Evolutionary conservation across 2,888 invertebrate species (phyloP).

Genomic region (Spodoptera littoralis): DNA sequence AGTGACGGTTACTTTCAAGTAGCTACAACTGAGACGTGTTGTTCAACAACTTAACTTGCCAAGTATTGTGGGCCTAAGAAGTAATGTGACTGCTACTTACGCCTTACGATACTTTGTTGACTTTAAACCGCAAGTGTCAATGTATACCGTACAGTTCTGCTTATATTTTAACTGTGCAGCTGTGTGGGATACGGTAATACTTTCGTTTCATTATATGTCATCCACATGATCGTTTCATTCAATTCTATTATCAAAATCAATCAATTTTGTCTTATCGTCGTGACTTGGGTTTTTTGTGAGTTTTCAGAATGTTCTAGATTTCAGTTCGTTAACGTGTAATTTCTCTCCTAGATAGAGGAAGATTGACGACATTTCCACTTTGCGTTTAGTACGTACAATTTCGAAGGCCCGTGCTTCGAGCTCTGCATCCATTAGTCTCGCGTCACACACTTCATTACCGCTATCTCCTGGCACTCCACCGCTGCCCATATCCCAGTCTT

Average conservation of each 20-base stretch:
- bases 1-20: conserved; percentile 29
- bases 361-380: neutral
- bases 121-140: conserved; percentile 20
- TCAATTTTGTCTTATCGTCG: no score
- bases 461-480: conserved; percentile 10
- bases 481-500: conserved; percentile 8
- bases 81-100: conserved; percentile 12
- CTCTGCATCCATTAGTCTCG: conserved; percentile 8
- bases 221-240: neutral
- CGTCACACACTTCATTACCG: conserved; percentile 13
- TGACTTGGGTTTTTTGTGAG: no score
- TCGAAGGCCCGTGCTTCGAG: neutral
- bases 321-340: no score
- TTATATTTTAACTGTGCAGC: conserved; percentile 17
- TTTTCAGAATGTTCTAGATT: no score
- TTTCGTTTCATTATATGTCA: neutral
- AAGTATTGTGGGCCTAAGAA: conserved; percentile 13
- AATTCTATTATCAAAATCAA: no score
- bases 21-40: conserved; percentile 14
- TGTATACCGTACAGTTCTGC: conserved; percentile 18
- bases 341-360: no score
- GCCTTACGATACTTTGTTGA: conserved; percentile 11
- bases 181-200: conserved; percentile 8
- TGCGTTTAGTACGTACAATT: no score
- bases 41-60: conserved; percentile 18